Evolutionary conservation across 1,140 invertebrate genomes (phyloP).

Genomic region (Coenobita brevimanus): DNA sequence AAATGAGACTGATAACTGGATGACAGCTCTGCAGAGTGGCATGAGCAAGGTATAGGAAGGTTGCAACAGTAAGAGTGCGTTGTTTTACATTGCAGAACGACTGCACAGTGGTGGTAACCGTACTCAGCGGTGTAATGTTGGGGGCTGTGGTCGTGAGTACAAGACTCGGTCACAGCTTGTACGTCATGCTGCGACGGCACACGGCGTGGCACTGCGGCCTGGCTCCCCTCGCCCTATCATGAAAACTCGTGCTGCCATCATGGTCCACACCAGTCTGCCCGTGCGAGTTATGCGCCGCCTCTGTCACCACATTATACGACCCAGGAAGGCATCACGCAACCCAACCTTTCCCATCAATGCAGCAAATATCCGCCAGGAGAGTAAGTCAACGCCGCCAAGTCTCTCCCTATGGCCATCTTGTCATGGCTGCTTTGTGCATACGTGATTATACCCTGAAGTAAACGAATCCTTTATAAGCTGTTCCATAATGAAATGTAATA

Average conservation of each 20-base stretch:
- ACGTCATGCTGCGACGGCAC: conserved; percentile 92
- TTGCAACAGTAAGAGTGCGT: conserved; percentile 43
- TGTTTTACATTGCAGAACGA: conserved; percentile 61
- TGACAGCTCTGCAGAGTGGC: background rate
- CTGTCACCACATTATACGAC: conserved; percentile 87
- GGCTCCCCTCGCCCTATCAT: conserved; percentile 93
- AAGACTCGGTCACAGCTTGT: conserved; percentile 93
- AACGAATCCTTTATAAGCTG: no score
- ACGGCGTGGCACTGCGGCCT: conserved; percentile 82
- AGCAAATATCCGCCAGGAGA: conserved; percentile 88
- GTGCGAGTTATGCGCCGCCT: conserved; percentile 90
- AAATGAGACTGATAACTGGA: no score
- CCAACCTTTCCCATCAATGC: conserved; percentile 91
- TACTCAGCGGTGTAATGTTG: conserved; percentile 86
- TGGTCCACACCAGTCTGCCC: conserved; percentile 76
- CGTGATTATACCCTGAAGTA: no score
- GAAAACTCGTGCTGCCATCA: conserved; percentile 97
- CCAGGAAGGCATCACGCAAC: conserved; percentile 88
- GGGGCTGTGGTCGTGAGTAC: conserved; percentile 81
- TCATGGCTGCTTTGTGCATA: no score
- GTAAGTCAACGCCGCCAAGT: conserved; percentile 75
- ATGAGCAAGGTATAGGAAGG: conserved; percentile 15
- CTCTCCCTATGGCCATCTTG: no score
- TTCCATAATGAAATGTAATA: no score
- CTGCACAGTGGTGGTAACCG: conserved; percentile 63